phyloP scores from a whole-genome alignment of 2,797 vertebrate genomes.

The Sarcophilus harrisii region DNA sequence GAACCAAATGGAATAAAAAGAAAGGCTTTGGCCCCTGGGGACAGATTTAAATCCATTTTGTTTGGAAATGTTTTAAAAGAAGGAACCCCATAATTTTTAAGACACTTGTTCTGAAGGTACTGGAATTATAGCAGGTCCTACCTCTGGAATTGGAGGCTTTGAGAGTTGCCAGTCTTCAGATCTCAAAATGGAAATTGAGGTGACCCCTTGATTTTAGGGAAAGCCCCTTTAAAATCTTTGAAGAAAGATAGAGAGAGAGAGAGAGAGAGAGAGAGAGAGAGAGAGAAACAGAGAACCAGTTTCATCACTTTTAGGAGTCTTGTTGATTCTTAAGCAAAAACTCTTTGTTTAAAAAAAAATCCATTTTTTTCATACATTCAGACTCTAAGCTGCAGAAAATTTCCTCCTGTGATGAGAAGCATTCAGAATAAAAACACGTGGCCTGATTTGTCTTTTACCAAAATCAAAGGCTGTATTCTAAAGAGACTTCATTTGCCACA shows the following conservation, averaged over 20 bases:
- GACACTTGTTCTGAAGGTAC: neutral
- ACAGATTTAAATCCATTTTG: neutral
- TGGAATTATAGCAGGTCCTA: neutral
- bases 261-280: neutral
- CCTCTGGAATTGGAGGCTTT: neutral
- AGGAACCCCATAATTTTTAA: neutral
- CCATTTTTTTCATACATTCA: conserved; percentile 84
- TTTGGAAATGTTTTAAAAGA: neutral
- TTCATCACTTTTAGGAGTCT: conserved; percentile 82
- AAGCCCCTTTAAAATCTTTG: conserved; percentile 15
- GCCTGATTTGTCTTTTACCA: conserved; percentile 88
- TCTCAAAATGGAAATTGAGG: neutral
- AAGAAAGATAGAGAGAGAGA: no score
- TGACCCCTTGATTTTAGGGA: conserved; percentile 4
- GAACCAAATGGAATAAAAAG: neutral
- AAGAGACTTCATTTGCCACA: conserved; percentile 85
- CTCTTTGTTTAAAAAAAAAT: conserved; percentile 84
- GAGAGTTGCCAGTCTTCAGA: neutral
- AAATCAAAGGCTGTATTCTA: conserved; percentile 88
- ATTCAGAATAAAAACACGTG: conserved; percentile 87
- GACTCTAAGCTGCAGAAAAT: conserved; percentile 87
- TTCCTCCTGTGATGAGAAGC: conserved; percentile 87
- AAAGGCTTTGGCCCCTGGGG: neutral
- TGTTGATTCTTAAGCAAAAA: conserved; percentile 79
- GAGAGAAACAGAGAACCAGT: conserved; percentile 72